Base-by-base conservation (phyloP, 92 coral and sea anemone species). In the Ricordea florida region DNA sequence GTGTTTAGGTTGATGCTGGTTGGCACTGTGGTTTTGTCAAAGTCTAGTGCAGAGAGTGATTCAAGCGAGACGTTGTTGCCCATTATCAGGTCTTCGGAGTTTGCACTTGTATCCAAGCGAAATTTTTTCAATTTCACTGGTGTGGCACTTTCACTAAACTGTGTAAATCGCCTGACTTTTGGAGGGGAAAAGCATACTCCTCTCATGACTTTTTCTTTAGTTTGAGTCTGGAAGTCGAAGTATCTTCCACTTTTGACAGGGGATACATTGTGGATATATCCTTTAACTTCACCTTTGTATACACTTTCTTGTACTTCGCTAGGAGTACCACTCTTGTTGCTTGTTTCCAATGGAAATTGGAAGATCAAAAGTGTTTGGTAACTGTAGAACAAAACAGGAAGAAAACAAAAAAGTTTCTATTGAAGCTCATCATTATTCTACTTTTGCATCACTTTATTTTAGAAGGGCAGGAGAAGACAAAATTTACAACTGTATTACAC, bases 171-270 rank as follows among this genome's bases (percentile, higher is more conserved):
- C 41, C 75, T 74, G 21, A 41, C 40, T 27, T 83, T 83, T 41
- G 78, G 78, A 38, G 83, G 79, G 14, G 78, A 74, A 40, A 83
- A 83, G 57, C 83, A 75, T 8, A 83, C 75, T 41, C 72, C 88
- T 0, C 78, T 34, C 10, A 83, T 63, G 2, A 55, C 47, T 65
- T 66, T 74, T 38, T 57, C 70, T 66, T 74, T 49, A 15, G 25
- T 48, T 67, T 83, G 88, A 25, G 75, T 28, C 47, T 74, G 83
- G 23, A 66, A 82, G 22, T 82, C 88, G 58, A 73, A 82, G 62
- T 46, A 82, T 11, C 55, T 65, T 32, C 69, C 76, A n/a, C 57
- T 62, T 47, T 81, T 80, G 6, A 81, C 28, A 37, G 82, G 88
- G 20, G 82, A 65, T 25, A 74, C 31, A 45, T 74, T 50, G 42